These are phyloP conservation scores for Galerucella pusilla DNA, from an alignment of 2,888 invertebrate genomes.

Conservation along the genomic window DNA sequence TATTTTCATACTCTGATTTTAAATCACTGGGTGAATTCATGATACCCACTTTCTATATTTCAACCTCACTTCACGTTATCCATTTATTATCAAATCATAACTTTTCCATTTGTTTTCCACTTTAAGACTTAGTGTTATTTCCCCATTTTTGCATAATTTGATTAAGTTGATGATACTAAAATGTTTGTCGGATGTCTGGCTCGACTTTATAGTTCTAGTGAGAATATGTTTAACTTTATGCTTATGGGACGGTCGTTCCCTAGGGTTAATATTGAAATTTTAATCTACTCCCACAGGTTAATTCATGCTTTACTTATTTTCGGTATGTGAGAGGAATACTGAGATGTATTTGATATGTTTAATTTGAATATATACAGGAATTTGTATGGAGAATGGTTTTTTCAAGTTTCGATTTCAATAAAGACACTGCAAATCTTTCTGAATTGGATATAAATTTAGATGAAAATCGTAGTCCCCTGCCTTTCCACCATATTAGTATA, in stretches of 20 bases:
- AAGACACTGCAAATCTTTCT: no score
- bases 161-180: background rate
- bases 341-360: background rate
- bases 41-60: no score
- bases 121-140: background rate
- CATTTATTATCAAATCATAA: background rate
- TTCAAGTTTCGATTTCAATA: no score
- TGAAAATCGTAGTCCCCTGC: no score
- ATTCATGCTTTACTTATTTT: background rate
- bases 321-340: background rate
- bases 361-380: background rate
- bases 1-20: no score
- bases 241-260: conserved; percentile 1
- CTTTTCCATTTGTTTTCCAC: background rate
- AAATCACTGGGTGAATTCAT: no score
- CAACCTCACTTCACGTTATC: background rate
- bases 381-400: background rate
- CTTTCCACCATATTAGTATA: no score
- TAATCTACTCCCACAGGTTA: conserved; percentile 5
- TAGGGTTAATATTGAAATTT: conserved; percentile 1
- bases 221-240: conserved; percentile 7
- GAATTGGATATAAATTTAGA: no score
- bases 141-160: conserved; percentile 5
- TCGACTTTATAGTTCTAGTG: conserved; percentile 6
- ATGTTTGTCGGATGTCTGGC: conserved; percentile 5